A percentile compares a stretch with the other conserved stretches of the same genome.
phyloP scores from a whole-genome alignment of 2,888 invertebrate species.

The Lasioglossum lativentre region DNA sequence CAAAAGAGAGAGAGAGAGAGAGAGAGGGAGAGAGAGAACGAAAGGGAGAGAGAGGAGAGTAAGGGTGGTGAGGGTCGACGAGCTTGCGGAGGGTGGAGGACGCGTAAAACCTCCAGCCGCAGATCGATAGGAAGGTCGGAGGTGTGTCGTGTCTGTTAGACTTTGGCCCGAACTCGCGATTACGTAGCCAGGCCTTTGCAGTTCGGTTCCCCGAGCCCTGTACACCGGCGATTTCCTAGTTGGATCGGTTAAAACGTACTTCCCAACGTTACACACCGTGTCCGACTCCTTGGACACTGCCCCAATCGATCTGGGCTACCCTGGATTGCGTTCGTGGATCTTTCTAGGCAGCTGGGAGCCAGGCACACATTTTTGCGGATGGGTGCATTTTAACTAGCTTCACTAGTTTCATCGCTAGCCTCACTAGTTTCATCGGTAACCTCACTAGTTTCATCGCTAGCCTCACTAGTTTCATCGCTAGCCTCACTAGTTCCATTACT shows the following conservation, averaged over 20 bases:
- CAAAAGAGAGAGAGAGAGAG: not conserved
- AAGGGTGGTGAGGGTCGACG: slow-evolving; percentile 53
- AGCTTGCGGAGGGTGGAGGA: slow-evolving; percentile 75
- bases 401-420: no score
- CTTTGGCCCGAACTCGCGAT: slow-evolving; percentile 72
- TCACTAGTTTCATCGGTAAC: no score
- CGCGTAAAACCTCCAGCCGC: slow-evolving; percentile 81
- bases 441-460: not conserved
- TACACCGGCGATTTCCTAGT: not conserved
- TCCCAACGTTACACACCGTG: not conserved
- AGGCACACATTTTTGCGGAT: not conserved
- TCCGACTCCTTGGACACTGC: not conserved
- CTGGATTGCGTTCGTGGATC: not conserved
- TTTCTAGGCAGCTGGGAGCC: not conserved
- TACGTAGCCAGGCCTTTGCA: slow-evolving; percentile 63
- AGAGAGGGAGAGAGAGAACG: not conserved
- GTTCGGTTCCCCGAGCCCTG: slow-evolving; percentile 57
- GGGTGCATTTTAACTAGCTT: not conserved
- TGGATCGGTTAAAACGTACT: slow-evolving; percentile 18
- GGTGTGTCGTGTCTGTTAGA: slow-evolving; percentile 81
- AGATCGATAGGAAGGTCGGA: slow-evolving; percentile 84
- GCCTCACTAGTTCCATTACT: no score
- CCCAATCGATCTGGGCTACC: not conserved
- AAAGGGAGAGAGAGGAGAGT: not conserved
- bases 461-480: no score